These are phyloP conservation scores for Onychorhynchus coronatus DNA, from an alignment of 2,113 vertebrate species.

Conservation along the genomic window DNA sequence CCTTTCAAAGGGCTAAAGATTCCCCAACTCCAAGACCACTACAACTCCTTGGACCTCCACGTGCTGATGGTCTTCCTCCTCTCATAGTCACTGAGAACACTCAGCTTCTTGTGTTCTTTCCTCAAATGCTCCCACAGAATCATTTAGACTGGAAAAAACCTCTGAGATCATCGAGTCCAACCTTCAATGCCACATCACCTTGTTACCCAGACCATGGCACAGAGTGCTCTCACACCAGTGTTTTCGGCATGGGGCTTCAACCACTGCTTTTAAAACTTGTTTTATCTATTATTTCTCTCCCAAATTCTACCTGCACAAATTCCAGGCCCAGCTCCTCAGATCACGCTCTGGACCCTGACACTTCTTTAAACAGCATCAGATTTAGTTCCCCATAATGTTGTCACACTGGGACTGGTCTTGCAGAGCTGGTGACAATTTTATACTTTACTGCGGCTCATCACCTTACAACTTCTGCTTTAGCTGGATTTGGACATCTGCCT, in stretches of 20 bases:
- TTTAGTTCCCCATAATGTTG: background rate
- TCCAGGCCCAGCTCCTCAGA: background rate
- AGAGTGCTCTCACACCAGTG: background rate
- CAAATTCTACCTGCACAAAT: background rate
- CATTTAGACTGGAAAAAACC: background rate
- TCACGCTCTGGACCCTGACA: rapidly evolving
- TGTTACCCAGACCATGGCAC: background rate
- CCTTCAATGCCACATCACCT: background rate
- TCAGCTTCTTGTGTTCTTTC: background rate
- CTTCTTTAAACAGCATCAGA: background rate
- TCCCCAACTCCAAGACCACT: no score
- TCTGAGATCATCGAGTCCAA: background rate
- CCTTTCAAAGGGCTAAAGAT: rapidly evolving
- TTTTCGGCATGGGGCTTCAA: background rate
- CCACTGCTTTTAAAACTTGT: background rate
- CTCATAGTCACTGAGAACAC: background rate
- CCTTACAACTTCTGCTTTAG: background rate
- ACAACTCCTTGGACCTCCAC: background rate
- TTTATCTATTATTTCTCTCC: background rate
- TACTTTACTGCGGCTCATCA: rapidly evolving
- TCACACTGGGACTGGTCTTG: background rate
- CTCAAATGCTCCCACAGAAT: background rate
- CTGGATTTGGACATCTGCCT: background rate
- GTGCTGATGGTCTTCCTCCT: background rate
- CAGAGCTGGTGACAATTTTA: background rate